Conservation (phyloP, 2,797 vertebrate genomes). For the Enteromius trimaculatus region DNA sequence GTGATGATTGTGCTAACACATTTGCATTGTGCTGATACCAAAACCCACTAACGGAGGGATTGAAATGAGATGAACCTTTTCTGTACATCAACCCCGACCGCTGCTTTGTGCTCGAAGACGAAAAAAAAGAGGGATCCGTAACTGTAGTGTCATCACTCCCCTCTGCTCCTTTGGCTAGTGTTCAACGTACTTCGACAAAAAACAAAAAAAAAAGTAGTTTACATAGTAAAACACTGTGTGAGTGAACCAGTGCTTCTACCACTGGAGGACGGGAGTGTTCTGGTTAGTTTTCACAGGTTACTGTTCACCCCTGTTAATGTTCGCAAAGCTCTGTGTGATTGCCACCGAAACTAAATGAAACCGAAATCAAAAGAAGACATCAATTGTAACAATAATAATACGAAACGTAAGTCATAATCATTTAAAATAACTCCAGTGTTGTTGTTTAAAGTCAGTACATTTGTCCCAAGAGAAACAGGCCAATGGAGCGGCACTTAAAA, state of each 20-base stretch:
- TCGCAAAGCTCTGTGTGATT: conserved; percentile 34
- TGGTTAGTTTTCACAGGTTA: conserved; percentile 65
- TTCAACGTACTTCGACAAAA: conserved; percentile 56
- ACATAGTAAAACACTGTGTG: conserved; percentile 34
- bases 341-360: conserved; percentile 59
- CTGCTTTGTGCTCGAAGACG: conserved; percentile 49
- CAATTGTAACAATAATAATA: conserved; percentile 71
- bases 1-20: conserved; percentile 41
- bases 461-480: conserved; percentile 70
- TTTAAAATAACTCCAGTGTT: conserved; percentile 82
- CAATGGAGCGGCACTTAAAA: conserved; percentile 65
- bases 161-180: conserved; percentile 71
- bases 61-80: conserved; percentile 55
- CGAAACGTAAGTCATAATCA: conserved; percentile 70
- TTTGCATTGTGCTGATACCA: conserved; percentile 31
- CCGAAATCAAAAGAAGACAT: conserved; percentile 67
- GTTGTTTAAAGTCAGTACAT: conserved; percentile 70
- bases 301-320: conserved; percentile 41
- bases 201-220: conserved; percentile 28
- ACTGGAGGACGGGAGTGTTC: conserved; percentile 57
- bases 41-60: conserved; percentile 27
- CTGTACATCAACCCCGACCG: conserved; percentile 42
- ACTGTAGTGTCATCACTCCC: conserved; percentile 33
- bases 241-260: conserved; percentile 51
- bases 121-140: conserved; percentile 34